phyloP scores from a whole-genome alignment of 2,888 invertebrate species.

The Idaea aversata region DNA sequence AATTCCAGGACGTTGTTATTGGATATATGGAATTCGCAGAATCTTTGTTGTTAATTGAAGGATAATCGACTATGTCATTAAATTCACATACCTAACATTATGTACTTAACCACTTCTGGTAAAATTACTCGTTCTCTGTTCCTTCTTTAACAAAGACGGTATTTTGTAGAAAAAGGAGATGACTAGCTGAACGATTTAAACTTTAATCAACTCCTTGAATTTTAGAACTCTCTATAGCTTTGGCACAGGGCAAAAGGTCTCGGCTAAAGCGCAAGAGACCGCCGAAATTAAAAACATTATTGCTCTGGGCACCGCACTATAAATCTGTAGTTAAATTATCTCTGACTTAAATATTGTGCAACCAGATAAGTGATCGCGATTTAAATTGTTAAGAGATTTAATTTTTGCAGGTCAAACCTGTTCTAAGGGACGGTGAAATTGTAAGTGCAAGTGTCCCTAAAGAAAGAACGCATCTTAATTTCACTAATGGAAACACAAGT shows the following conservation, averaged over 20 bases:
- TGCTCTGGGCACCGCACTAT: conserved; percentile 68
- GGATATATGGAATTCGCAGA: conserved; percentile 28
- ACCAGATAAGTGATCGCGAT: conserved; percentile 33
- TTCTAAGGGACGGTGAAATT: neutral
- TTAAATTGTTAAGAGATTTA: conserved; percentile 28
- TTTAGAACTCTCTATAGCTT: conserved; percentile 16
- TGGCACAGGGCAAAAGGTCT: conserved; percentile 62
- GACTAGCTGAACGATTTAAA: too few relatives aligned
- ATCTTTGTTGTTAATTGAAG: too few relatives aligned
- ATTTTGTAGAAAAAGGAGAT: too few relatives aligned
- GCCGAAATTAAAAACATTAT: conserved; percentile 72
- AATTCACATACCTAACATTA: too few relatives aligned
- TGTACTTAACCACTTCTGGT: too few relatives aligned
- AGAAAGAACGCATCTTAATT: too few relatives aligned
- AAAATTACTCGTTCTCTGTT: too few relatives aligned
- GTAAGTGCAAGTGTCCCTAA: neutral
- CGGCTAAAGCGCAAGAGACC: conserved; percentile 37
- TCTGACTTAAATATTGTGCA: conserved; percentile 29
- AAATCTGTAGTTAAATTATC: conserved; percentile 53
- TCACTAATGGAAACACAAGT: too few relatives aligned
- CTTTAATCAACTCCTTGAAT: neutral
- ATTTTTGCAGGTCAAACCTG: conserved; percentile 8
- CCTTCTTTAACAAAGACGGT: too few relatives aligned
- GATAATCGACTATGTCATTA: too few relatives aligned
- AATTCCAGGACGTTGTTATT: too few relatives aligned